phyloP scores from a whole-genome alignment of 1,140 invertebrate species.

The Yoshiicerus persimilis region DNA sequence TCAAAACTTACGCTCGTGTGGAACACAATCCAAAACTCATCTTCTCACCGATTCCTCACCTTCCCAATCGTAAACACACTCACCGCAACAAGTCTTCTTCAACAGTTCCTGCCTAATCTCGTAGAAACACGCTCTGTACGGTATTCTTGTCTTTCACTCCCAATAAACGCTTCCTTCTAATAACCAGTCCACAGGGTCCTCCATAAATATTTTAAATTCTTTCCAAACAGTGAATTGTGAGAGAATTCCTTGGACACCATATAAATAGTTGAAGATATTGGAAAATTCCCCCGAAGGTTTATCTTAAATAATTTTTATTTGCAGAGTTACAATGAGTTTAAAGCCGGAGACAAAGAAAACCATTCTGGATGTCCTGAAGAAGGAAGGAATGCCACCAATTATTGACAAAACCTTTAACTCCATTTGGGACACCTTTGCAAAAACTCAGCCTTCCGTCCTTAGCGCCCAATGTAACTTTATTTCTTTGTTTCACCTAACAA shows the following conservation, averaged over 20 bases:
- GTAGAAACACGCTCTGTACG: too few species aligned
- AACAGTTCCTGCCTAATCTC: neutral
- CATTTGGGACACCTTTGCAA: conserved; percentile 48
- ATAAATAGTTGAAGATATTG: neutral
- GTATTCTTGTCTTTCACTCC: too few species aligned
- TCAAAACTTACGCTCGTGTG: neutral
- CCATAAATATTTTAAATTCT: neutral
- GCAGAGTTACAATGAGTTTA: conserved; percentile 41
- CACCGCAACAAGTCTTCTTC: neutral
- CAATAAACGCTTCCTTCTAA: too few species aligned
- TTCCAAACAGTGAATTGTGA: neutral
- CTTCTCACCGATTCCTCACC: neutral
- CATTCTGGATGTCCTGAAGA: conserved; percentile 35
- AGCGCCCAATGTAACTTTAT: conserved; percentile 30
- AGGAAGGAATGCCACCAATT: conserved; percentile 47
- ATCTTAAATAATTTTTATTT: neutral
- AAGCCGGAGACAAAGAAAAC: conserved; percentile 37
- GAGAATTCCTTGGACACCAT: neutral
- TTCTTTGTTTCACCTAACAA: neutral
- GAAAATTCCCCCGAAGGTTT: neutral
- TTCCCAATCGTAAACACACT: neutral
- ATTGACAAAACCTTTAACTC: conserved; percentile 45
- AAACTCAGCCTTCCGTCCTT: conserved; percentile 45
- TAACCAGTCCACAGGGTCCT: too few species aligned
- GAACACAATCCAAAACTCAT: neutral